Evolutionary conservation across 2,888 invertebrate genomes (phyloP), one percentile per base, ranked within the genome.

Genomic region (Eumerus sabulonum): DNA sequence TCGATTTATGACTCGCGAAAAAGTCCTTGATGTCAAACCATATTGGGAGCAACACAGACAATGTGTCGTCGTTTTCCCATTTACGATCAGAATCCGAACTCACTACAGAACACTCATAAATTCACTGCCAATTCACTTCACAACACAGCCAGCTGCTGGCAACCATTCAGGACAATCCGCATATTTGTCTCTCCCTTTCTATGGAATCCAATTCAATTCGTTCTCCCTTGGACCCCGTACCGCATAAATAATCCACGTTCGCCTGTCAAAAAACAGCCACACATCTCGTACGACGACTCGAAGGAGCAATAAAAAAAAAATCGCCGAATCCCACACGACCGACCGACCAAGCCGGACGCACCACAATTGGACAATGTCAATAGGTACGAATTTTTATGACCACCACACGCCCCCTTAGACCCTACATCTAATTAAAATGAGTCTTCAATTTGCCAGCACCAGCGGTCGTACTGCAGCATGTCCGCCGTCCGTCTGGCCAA

Each of bases 361-460:
- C 42, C 40, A 53, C 72, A 77, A 77, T 77, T 72, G 77, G 51
- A 77, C 72, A 67, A 72, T 77, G 72, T 68, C 79, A 79, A 73
- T 79, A 79, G 74, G 74, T 60, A 79, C 60, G 73, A 73, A 66
- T 68, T 79, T 79, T 79, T 79, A 79, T 79, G 73, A 70, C 79
- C 64, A 74, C 62, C 40, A 17, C 35, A 53, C 19, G 53, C 57
- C 53, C 50, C 27, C 51, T 40, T 50, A 38, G 16, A 48, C 14
- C 59, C 64, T 50, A 38, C 35, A 59, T 79, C 73, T 79, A 79
- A 79, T 79, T 79, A 79, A 79, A 79, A 63, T 45, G 59, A 67
- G 68, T 19, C 59, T 54, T 38, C 68, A 68, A 73, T 76, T 76
- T 76, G 76, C 76, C 71, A 76, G 57, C 42, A 57, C 54, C 45